Conservation (phyloP, 2,888 invertebrate species). For the Mayetiola destructor region DNA sequence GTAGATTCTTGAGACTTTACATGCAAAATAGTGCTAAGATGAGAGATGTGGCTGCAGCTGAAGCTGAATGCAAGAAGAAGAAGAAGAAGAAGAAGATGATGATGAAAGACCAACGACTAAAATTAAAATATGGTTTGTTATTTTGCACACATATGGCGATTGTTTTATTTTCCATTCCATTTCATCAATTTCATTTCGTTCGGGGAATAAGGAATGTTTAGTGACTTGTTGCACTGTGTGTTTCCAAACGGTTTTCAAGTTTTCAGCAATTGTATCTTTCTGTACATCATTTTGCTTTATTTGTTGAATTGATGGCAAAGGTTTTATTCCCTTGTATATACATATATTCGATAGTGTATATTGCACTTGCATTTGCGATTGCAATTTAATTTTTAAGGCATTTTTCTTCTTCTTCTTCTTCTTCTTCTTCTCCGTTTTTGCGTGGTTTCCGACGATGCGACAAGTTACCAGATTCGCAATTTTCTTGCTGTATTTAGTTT, state of each 20-base stretch:
- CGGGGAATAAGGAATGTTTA: no score
- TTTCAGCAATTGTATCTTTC: neutral
- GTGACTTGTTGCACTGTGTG: neutral
- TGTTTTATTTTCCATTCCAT: neutral
- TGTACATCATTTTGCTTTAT: neutral
- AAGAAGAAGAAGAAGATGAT: neutral
- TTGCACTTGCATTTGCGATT: neutral
- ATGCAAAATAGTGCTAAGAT: no score
- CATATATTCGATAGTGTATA: neutral
- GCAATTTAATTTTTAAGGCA: slow-evolving; percentile 12
- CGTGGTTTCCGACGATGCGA: slow-evolving; percentile 9
- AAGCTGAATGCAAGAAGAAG: no score
- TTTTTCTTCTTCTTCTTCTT: no score
- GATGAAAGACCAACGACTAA: neutral
- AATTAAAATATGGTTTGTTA: slow-evolving; percentile 9
- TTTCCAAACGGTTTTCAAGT: neutral
- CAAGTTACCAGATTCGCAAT: slow-evolving; percentile 12
- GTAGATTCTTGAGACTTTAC: neutral
- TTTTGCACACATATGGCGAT: slow-evolving; percentile 11
- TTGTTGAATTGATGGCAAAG: neutral
- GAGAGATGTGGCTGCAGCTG: no score
- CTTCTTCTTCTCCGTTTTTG: neutral
- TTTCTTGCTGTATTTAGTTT: no score
- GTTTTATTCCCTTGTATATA: neutral
- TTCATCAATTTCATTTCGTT: neutral